phyloP scores from a whole-genome alignment of 2,113 vertebrate species.

The Ciconia boyciana region DNA sequence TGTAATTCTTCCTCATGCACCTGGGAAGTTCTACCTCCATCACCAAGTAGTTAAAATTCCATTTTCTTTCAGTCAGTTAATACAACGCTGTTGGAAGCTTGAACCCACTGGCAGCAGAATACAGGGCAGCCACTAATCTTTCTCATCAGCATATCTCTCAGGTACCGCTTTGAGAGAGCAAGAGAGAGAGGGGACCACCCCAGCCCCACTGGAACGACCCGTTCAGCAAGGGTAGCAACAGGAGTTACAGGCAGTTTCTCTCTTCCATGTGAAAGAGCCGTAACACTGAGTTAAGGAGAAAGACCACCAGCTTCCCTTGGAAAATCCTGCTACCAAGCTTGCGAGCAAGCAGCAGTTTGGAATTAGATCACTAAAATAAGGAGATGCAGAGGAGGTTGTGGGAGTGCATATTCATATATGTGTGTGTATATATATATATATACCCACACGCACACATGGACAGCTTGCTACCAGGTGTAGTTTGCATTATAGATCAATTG shows the following conservation, averaged over 20 bases:
- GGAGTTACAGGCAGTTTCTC: background rate
- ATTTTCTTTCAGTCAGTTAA: background rate
- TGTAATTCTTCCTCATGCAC: background rate
- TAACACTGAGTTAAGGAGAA: background rate
- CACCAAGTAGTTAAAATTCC: background rate
- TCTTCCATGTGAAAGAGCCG: background rate
- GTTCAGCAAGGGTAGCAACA: background rate
- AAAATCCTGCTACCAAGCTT: background rate
- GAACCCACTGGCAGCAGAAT: background rate
- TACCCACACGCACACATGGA: background rate
- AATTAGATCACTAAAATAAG: background rate
- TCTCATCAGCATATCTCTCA: background rate
- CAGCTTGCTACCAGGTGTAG: background rate
- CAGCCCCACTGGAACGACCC: background rate
- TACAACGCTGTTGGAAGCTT: background rate
- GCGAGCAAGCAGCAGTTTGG: background rate
- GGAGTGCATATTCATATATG: background rate
- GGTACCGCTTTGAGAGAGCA: background rate
- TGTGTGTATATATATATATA: no score
- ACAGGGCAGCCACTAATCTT: background rate
- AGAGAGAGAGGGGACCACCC: background rate
- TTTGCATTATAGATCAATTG: background rate
- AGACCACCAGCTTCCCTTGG: background rate
- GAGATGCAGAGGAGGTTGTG: background rate
- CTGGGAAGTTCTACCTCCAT: background rate